Conservation (phyloP, 2,888 invertebrate genomes). For the Aleiodes leptofemur region DNA sequence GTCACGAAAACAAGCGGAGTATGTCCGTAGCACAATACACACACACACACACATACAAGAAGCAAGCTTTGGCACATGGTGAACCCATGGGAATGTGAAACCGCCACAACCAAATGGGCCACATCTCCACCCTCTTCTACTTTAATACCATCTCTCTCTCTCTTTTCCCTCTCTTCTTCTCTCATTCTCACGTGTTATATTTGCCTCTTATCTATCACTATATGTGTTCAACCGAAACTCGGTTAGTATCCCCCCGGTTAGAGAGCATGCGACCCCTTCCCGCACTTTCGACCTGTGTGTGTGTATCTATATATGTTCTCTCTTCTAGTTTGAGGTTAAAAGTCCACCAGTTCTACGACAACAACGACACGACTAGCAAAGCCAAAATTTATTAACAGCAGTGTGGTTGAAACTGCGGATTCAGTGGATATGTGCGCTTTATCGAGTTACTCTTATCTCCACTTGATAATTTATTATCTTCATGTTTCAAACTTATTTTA, state of each 20-base stretch:
- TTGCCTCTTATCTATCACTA: slow-evolving; percentile 31
- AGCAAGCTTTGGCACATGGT: slow-evolving; percentile 40
- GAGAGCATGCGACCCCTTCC: slow-evolving; percentile 3
- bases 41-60: slow-evolving; percentile 22
- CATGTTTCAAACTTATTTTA: neutral
- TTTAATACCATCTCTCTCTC: neutral
- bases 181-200: slow-evolving; percentile 22
- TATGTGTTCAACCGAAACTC: slow-evolving; percentile 28
- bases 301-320: neutral
- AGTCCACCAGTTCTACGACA: slow-evolving; percentile 26
- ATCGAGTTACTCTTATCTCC: slow-evolving; percentile 24
- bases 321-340: slow-evolving; percentile 27
- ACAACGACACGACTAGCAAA: neutral
- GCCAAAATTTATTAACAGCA: slow-evolving; percentile 20
- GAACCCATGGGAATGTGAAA: slow-evolving; percentile 44
- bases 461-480: slow-evolving; percentile 7
- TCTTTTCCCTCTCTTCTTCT: neutral
- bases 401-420: slow-evolving; percentile 3
- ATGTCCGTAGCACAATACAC: neutral
- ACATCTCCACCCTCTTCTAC: neutral
- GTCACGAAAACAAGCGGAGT: slow-evolving; percentile 32
- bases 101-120: slow-evolving; percentile 22
- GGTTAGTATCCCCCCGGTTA: slow-evolving; percentile 28
- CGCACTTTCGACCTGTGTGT: slow-evolving; percentile 4
- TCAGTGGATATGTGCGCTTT: slow-evolving; percentile 26